Evolutionary conservation across 1,140 invertebrate species (phyloP).

Genomic region (Paraescarpia echinospica): DNA sequence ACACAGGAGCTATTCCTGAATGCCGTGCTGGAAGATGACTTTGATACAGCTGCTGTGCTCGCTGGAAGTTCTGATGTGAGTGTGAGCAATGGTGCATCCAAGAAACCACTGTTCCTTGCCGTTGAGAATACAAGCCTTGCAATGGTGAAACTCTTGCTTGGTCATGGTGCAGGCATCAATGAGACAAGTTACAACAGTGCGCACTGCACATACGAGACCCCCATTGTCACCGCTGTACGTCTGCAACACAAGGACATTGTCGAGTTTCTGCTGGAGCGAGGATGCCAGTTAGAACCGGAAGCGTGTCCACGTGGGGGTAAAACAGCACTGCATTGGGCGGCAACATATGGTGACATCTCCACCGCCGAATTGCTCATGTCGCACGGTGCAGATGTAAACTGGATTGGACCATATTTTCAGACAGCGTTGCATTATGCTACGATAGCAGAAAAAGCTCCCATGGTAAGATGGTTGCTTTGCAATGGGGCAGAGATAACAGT

Average conservation of each 20-base stretch:
- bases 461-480: conserved; percentile 20
- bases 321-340: conserved; percentile 25
- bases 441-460: conserved; percentile 18
- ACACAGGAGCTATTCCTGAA: conserved; percentile 1
- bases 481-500: conserved; percentile 17
- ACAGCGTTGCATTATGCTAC: conserved; percentile 26
- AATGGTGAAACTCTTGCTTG: conserved; percentile 23
- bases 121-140: conserved; percentile 19
- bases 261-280: conserved; percentile 15
- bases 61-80: not conserved
- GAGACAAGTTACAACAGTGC: conserved; percentile 8
- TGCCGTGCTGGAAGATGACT: conserved; percentile 18
- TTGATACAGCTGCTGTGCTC: not conserved
- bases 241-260: conserved; percentile 14
- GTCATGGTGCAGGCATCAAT: conserved; percentile 18
- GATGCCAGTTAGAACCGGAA: conserved; percentile 6
- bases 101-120: conserved; percentile 19
- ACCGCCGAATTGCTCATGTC: conserved; percentile 16
- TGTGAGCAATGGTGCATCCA: not conserved
- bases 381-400: conserved; percentile 27
- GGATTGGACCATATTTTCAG: conserved; percentile 19
- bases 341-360: conserved; percentile 16
- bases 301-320: conserved; percentile 10
- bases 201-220: conserved; percentile 18
- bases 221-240: conserved; percentile 20